phyloP scores from a whole-genome alignment of 2,888 invertebrate species.

The Norana najaformis region DNA sequence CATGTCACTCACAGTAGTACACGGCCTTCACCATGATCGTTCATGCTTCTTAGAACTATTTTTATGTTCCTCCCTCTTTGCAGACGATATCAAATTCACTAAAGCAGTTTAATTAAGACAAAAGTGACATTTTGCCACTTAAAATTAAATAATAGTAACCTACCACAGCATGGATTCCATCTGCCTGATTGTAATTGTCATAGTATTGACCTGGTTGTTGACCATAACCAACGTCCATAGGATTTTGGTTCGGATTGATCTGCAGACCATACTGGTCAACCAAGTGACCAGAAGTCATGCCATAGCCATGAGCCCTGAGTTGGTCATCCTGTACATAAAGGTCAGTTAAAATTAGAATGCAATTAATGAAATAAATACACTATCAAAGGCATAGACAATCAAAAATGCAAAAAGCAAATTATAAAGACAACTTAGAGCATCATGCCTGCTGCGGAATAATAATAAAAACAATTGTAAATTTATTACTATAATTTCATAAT shows the following conservation, averaged over 20 bases:
- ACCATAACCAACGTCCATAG: not conserved
- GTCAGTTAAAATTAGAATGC: not conserved
- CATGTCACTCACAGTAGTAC: not conserved
- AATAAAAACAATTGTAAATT: no score
- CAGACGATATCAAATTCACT: not conserved
- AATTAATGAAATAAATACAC: not conserved
- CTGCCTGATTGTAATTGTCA: not conserved
- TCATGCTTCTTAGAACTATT: not conserved
- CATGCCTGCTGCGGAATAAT: not conserved
- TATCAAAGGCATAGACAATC: not conserved
- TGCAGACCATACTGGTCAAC: not conserved
- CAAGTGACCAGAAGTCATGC: not conserved
- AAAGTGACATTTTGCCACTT: not conserved
- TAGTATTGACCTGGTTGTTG: not conserved
- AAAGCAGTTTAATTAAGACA: no score
- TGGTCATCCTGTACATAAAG: constrained; percentile 8
- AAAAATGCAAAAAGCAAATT: not conserved
- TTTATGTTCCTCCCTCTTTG: not conserved
- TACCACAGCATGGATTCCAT: not conserved
- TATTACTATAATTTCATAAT: no score
- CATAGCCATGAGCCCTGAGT: not conserved
- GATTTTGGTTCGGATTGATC: not conserved
- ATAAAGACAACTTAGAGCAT: not conserved
- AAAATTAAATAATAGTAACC: not conserved
- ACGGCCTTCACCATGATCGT: not conserved